Percentiles rank a stretch among this genome's conserved stretches.
phyloP scores from a whole-genome alignment of 2,797 vertebrate genomes.

The Etheostoma perlongum region DNA sequence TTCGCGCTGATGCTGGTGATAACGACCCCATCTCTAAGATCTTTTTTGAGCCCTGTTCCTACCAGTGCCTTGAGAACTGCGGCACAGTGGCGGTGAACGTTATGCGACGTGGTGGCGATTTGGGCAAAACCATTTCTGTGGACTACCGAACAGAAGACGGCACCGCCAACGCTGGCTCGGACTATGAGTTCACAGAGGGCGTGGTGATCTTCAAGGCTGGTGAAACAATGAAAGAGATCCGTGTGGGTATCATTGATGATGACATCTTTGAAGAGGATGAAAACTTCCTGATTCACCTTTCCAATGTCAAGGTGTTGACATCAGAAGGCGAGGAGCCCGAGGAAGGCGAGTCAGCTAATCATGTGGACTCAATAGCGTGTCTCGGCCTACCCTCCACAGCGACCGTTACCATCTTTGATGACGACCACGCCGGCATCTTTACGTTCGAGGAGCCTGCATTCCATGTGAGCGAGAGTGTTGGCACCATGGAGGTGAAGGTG shows the following conservation, averaged over 20 bases:
- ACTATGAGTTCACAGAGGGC: constrained; percentile 99
- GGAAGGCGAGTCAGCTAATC: constrained; percentile 87
- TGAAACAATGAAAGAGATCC: constrained; percentile 95
- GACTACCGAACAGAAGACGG: constrained; percentile 98
- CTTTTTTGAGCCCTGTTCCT: constrained; percentile 95
- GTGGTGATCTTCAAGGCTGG: constrained; percentile 95
- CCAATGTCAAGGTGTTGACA: constrained; percentile 88
- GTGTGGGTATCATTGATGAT: constrained; percentile 96
- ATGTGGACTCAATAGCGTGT: constrained; percentile 88
- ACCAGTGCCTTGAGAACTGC: constrained; percentile 99
- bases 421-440: constrained; percentile 99
- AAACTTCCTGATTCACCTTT: constrained; percentile 97
- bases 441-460: constrained; percentile 95
- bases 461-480: constrained; percentile 97
- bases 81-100: constrained; percentile 95
- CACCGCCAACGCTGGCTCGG: constrained; percentile 96
- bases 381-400: constrained; percentile 91
- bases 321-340: constrained; percentile 86
- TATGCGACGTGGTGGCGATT: constrained; percentile 92
- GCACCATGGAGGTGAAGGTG: constrained; percentile 98
- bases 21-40: constrained; percentile 94
- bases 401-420: constrained; percentile 97
- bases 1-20: constrained; percentile 90
- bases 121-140: constrained; percentile 91
- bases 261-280: constrained; percentile 99